phyloP scores from a whole-genome alignment of 1,140 invertebrate species.

The Aethina tumida region DNA sequence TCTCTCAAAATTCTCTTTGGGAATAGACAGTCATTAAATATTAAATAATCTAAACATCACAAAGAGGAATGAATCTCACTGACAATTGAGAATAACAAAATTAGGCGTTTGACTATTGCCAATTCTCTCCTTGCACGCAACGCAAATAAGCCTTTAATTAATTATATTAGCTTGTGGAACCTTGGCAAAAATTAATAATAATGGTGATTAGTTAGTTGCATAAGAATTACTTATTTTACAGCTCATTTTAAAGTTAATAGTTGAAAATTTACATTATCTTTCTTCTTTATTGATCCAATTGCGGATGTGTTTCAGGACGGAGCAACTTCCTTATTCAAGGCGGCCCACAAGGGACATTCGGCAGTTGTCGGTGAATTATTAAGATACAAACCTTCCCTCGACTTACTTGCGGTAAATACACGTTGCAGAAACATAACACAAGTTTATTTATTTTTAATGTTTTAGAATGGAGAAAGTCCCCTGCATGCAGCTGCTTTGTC shows the following conservation, averaged over 20 bases:
- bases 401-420: conserved; percentile 63
- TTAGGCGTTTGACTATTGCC: no score
- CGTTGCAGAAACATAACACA: no score
- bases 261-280: neutral
- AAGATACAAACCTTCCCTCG: conserved; percentile 69
- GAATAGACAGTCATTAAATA: no score
- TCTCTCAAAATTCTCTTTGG: no score
- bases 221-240: conserved; percentile 3
- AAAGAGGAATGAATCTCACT: no score
- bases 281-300: conserved; percentile 2
- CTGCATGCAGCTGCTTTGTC: conserved; percentile 83
- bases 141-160: no score
- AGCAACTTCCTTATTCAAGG: conserved; percentile 85
- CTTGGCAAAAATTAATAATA: no score
- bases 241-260: neutral
- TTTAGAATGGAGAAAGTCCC: conserved; percentile 80
- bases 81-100: no score
- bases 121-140: no score
- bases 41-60: no score
- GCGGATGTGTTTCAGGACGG: conserved; percentile 56
- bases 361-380: conserved; percentile 78
- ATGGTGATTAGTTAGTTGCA: no score
- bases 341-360: conserved; percentile 83
- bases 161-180: no score
- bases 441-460: conserved; percentile 11